Percentiles rank a stretch among this genome's conserved stretches.
These are phyloP conservation scores for Xestobium rufovillosum DNA, from an alignment of 2,888 invertebrate species.

Conservation along the genomic window DNA sequence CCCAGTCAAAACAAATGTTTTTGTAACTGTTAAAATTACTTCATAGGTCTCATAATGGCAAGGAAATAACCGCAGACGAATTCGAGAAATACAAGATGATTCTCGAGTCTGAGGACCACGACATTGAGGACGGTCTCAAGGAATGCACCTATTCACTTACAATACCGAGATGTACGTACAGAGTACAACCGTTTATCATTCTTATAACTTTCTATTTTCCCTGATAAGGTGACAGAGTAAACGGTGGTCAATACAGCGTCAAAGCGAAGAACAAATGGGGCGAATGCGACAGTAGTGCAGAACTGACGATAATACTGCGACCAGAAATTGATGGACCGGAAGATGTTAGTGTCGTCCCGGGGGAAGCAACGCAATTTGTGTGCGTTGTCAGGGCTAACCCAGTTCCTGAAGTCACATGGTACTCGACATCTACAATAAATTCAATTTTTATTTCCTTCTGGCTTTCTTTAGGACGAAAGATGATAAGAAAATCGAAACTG, in stretches of 20 bases:
- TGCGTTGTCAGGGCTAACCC: slow-evolving; percentile 85
- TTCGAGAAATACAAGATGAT: slow-evolving; percentile 47
- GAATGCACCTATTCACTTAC: slow-evolving; percentile 74
- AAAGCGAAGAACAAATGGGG: slow-evolving; percentile 77
- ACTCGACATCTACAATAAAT: slow-evolving; percentile 19
- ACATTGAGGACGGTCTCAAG: slow-evolving; percentile 67
- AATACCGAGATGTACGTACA: slow-evolving; percentile 57
- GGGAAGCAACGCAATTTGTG: slow-evolving; percentile 67
- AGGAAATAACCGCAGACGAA: slow-evolving; percentile 57
- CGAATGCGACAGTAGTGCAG: slow-evolving; percentile 61
- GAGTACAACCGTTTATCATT: background rate
- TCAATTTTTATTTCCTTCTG: background rate
- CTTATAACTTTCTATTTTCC: background rate
- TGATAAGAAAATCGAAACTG: slow-evolving; percentile 53
- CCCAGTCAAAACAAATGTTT: no score
- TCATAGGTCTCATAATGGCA: slow-evolving; percentile 61
- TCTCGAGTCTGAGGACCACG: slow-evolving; percentile 56
- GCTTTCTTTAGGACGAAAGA: slow-evolving; percentile 52
- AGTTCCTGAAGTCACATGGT: slow-evolving; percentile 81
- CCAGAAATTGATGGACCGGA: slow-evolving; percentile 73
- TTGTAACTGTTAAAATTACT: no score
- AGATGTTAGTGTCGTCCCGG: slow-evolving; percentile 67
- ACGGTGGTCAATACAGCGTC: slow-evolving; percentile 77
- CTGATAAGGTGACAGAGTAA: slow-evolving; percentile 56
- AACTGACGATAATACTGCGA: slow-evolving; percentile 68